A percentile compares a stretch with the other conserved stretches of the same genome.
phyloP scores from a whole-genome alignment of 2,113 vertebrate genomes.

The Megaceryle torquata region DNA sequence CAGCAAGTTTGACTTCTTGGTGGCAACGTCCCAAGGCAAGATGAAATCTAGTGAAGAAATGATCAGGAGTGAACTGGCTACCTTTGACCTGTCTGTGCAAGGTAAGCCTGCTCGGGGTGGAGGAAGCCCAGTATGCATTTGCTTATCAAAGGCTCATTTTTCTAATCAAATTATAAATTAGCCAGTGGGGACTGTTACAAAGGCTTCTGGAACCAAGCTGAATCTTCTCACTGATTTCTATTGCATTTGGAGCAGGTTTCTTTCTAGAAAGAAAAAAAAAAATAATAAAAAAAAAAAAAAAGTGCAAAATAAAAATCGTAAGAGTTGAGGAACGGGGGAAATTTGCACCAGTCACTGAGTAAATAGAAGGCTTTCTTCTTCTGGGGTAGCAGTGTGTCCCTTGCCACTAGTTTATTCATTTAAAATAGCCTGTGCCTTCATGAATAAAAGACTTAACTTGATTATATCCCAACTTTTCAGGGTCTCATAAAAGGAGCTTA shows the following conservation, averaged over 20 bases:
- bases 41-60: conserved; percentile 98
- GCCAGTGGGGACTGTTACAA: not conserved
- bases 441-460: not conserved
- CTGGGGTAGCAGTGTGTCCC: not conserved
- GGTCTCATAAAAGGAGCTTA: conserved; percentile 94
- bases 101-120: conserved; percentile 76
- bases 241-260: not conserved
- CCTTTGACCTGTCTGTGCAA: conserved; percentile 96
- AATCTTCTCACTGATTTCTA: not conserved
- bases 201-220: not conserved
- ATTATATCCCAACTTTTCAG: conserved; percentile 58
- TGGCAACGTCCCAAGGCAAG: conserved; percentile 91
- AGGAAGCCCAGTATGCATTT: not conserved
- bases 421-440: not conserved
- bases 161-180: not conserved
- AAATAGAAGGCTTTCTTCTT: not conserved
- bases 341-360: not conserved
- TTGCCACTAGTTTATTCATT: not conserved
- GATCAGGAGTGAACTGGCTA: conserved; percentile 95
- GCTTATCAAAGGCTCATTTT: not conserved
- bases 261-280: not conserved
- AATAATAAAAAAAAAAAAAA: not conserved
- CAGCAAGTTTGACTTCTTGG: conserved; percentile 96
- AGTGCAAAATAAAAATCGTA: not conserved
- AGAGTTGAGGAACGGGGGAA: not conserved